Percentiles rank a stretch among this genome's conserved stretches.
phyloP scores from a whole-genome alignment of 2,113 vertebrate genomes.

The Zosterops borbonicus region DNA sequence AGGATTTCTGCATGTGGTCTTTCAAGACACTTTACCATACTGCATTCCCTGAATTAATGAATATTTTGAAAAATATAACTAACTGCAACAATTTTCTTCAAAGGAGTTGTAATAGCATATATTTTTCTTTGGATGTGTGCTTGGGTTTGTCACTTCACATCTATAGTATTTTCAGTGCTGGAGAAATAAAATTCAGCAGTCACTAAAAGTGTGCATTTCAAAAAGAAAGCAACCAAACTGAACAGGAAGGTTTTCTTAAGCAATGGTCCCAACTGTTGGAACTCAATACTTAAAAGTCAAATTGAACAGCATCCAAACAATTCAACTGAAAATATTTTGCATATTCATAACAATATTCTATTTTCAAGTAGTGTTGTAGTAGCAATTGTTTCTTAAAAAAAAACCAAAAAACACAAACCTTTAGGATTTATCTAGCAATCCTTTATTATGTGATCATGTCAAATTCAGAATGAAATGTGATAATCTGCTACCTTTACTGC shows the following conservation, averaged over 20 bases:
- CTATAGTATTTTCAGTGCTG: neutral
- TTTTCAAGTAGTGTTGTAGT: neutral
- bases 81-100: neutral
- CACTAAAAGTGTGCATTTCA: neutral
- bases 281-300: neutral
- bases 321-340: neutral
- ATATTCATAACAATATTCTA: neutral
- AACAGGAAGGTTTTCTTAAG: neutral
- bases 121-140: neutral
- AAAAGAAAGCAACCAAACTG: neutral
- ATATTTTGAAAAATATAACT: neutral
- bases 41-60: neutral
- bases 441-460: neutral
- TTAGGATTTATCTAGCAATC: neutral
- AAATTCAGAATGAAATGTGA: neutral
- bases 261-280: neutral
- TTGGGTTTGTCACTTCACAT: neutral
- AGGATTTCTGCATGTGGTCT: neutral
- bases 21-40: neutral
- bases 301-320: neutral
- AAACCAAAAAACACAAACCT: accelerated
- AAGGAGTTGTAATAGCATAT: neutral
- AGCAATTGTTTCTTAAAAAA: neutral
- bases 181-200: neutral
- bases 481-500: neutral